A percentile compares a stretch with the other conserved stretches of the same genome.
These are phyloP conservation scores for Heteromyza rotundicornis DNA, from an alignment of 2,888 invertebrate genomes.

Conservation along the genomic window DNA sequence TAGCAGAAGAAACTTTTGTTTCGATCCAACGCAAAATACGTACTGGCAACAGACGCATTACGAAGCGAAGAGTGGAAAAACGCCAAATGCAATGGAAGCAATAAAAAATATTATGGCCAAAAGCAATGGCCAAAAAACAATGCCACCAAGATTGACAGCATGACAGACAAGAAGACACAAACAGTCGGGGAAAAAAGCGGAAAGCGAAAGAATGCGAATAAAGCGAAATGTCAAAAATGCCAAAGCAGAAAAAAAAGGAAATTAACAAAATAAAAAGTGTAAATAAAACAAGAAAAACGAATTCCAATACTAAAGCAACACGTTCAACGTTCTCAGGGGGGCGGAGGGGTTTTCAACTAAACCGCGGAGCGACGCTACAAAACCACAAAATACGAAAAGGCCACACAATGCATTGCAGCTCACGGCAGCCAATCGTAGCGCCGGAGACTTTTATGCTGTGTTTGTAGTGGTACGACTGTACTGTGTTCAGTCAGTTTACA, in stretches of 20 bases:
- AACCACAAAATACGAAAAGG: constrained; percentile 34
- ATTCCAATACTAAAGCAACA: constrained; percentile 36
- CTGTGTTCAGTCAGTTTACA: not conserved
- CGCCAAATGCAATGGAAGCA: constrained; percentile 21
- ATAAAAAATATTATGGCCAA: constrained; percentile 25
- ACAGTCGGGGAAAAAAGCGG: constrained; percentile 38
- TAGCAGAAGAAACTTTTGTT: constrained; percentile 21
- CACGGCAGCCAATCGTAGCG: constrained; percentile 47
- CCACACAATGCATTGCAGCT: constrained; percentile 13
- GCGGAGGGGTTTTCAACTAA: constrained; percentile 30
- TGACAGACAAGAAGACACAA: constrained; percentile 25
- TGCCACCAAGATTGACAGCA: constrained; percentile 56
- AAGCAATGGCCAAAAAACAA: constrained; percentile 38
- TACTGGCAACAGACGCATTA: not conserved
- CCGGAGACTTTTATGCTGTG: constrained; percentile 44
- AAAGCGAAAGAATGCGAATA: constrained; percentile 39
- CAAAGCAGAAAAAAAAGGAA: constrained; percentile 34
- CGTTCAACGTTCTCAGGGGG: constrained; percentile 30
- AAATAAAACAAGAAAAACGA: constrained; percentile 21
- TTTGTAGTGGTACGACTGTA: constrained; percentile 21
- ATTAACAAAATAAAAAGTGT: constrained; percentile 15
- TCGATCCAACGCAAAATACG: constrained; percentile 21
- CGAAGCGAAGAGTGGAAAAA: constrained; percentile 24
- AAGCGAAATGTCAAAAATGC: constrained; percentile 57
- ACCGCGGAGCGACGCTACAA: constrained; percentile 33